Evolutionary conservation across 2,113 vertebrate species (phyloP).

Genomic region (Aptenodytes forsteri): DNA sequence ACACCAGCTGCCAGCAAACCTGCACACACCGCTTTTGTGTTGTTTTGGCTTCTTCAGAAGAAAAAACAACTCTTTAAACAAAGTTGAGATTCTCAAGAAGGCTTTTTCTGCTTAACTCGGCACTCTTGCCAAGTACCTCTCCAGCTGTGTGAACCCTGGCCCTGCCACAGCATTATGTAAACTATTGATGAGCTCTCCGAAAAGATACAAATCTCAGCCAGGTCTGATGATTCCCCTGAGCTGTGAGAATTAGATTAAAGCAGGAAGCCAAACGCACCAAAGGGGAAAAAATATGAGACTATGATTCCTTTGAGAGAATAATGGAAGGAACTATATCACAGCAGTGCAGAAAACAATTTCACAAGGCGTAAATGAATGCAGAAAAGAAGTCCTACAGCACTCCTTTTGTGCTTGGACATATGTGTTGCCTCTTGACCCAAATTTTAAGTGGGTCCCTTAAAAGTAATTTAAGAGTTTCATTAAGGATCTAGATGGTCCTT

Average conservation of each 20-base stretch:
- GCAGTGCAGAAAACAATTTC: slow-evolving; percentile 55
- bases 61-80: slow-evolving; percentile 6
- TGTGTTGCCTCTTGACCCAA: not conserved
- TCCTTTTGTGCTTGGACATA: not conserved
- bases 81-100: slow-evolving; percentile 32
- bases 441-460: not conserved
- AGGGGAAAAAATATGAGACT: slow-evolving; percentile 39
- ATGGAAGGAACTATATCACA: slow-evolving; percentile 37
- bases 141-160: slow-evolving; percentile 61
- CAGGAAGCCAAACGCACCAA: slow-evolving; percentile 57
- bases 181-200: slow-evolving; percentile 62
- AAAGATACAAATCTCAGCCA: slow-evolving; percentile 64
- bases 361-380: slow-evolving; percentile 2
- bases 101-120: slow-evolving; percentile 34
- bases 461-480: slow-evolving; percentile 20
- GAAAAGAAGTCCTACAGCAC: not conserved
- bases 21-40: slow-evolving; percentile 29
- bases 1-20: slow-evolving; percentile 65
- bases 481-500: slow-evolving; percentile 16
- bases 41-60: slow-evolving; percentile 32
- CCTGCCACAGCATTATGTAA: slow-evolving; percentile 50
- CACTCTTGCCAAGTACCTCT: slow-evolving; percentile 2
- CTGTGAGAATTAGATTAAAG: slow-evolving; percentile 62
- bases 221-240: slow-evolving; percentile 59
- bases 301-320: slow-evolving; percentile 50